A percentile compares a stretch with the other conserved stretches of the same genome.
phyloP scores from a whole-genome alignment of 2,888 invertebrate species.

The Meiosimyza decipiens region DNA sequence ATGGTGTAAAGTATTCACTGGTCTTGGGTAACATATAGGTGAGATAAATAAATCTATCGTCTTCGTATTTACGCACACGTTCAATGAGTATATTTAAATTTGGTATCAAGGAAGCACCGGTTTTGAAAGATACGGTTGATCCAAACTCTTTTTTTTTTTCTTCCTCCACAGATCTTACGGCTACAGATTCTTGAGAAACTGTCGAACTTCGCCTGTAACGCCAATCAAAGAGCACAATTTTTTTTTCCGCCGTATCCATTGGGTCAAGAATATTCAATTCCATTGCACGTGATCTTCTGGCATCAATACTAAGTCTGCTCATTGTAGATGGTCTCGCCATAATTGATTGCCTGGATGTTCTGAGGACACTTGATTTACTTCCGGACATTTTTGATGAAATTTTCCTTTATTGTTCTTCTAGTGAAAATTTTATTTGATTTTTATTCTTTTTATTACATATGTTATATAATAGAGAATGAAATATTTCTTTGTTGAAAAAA shows the following conservation, averaged over 20 bases:
- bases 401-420: too few relatives aligned
- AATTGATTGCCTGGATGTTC: background rate
- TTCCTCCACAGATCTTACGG: background rate
- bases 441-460: too few relatives aligned
- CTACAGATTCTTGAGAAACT: background rate
- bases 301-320: conserved; percentile 34
- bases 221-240: background rate
- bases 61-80: conserved; percentile 70
- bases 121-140: conserved; percentile 40
- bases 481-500: too few relatives aligned
- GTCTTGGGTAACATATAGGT: conserved; percentile 78
- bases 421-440: too few relatives aligned
- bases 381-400: too few relatives aligned
- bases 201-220: background rate
- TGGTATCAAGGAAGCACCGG: conserved; percentile 61
- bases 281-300: conserved; percentile 36
- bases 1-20: conserved; percentile 80
- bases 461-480: too few relatives aligned
- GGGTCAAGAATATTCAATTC: conserved; percentile 42
- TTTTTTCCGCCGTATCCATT: background rate
- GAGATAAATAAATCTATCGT: conserved; percentile 79
- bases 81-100: conserved; percentile 59
- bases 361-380: background rate
- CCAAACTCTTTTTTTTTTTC: background rate
- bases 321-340: background rate